Conservation (phyloP, 2,888 invertebrate species). For the Allacma fusca region DNA sequence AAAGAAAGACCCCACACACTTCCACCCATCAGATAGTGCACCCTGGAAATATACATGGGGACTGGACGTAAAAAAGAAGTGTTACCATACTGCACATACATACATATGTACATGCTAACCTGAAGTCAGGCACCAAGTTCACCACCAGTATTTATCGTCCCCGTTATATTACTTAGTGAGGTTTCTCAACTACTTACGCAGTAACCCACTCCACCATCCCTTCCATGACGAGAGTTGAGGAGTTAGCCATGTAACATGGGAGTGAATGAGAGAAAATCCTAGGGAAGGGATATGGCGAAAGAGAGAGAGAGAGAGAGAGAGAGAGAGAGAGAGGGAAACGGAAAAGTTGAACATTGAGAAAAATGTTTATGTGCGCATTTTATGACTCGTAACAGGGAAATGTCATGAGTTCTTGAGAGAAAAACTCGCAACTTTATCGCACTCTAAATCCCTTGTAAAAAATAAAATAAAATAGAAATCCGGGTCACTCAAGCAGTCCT, state of each 20-base stretch:
- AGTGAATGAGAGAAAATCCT: neutral
- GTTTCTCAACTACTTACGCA: constrained; percentile 10
- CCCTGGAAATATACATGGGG: no score
- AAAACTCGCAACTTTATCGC: constrained; percentile 35
- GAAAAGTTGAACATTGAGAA: constrained; percentile 39
- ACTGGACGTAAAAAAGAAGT: neutral
- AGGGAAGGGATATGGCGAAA: neutral
- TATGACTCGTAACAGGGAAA: constrained; percentile 59
- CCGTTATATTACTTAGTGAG: constrained; percentile 2
- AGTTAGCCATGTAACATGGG: neutral
- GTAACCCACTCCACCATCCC: neutral
- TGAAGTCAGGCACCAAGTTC: constrained; percentile 3
- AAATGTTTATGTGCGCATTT: constrained; percentile 58
- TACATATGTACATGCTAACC: neutral
- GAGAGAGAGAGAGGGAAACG: neutral
- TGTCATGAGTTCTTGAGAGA: constrained; percentile 51
- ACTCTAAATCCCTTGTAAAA: constrained; percentile 22
- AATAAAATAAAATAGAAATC: neutral
- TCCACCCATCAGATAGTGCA: neutral
- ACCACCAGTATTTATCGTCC: constrained; percentile 2
- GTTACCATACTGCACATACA: neutral
- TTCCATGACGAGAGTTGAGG: neutral
- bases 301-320: neutral
- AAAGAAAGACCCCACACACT: neutral
- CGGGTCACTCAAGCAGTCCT: constrained; percentile 23